phyloP scores from a whole-genome alignment of 2,888 invertebrate genomes.

The Drosophila meridiana region DNA sequence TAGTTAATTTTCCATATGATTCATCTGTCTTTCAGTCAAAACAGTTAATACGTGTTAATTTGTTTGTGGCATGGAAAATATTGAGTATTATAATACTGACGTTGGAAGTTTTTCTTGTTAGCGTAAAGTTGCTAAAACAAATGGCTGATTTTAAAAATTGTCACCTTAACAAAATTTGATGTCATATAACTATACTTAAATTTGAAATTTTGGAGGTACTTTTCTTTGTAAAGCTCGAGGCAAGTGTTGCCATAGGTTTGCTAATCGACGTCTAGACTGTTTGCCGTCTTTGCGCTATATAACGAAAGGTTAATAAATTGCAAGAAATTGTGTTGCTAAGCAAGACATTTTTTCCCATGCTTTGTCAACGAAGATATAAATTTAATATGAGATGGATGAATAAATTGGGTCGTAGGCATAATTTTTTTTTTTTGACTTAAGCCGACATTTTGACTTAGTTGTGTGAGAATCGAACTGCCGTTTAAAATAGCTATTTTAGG shows the following conservation, averaged over 20 bases:
- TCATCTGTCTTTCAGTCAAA: slow-evolving; percentile 36
- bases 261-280: slow-evolving; percentile 67
- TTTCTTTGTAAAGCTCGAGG: slow-evolving; percentile 33
- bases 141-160: slow-evolving; percentile 32
- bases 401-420: slow-evolving; percentile 10
- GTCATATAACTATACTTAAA: slow-evolving; percentile 32
- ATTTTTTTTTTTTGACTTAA: neutral
- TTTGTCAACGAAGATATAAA: slow-evolving; percentile 12
- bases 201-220: slow-evolving; percentile 32
- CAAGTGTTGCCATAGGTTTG: slow-evolving; percentile 43
- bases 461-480: neutral
- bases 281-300: slow-evolving; percentile 21
- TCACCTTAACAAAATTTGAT: slow-evolving; percentile 29
- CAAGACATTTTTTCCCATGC: slow-evolving; percentile 25
- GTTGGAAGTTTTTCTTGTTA: slow-evolving; percentile 66
- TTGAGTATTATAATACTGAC: slow-evolving; percentile 21
- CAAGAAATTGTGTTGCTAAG: slow-evolving; percentile 33
- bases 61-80: slow-evolving; percentile 53
- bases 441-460: neutral
- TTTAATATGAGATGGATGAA: neutral
- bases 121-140: slow-evolving; percentile 56
- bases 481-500: neutral
- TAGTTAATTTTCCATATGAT: slow-evolving; percentile 46
- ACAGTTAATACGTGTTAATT: slow-evolving; percentile 51
- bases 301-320: slow-evolving; percentile 14